phyloP scores from a whole-genome alignment of 2,888 invertebrate species.

The Drosophila subquinaria region DNA sequence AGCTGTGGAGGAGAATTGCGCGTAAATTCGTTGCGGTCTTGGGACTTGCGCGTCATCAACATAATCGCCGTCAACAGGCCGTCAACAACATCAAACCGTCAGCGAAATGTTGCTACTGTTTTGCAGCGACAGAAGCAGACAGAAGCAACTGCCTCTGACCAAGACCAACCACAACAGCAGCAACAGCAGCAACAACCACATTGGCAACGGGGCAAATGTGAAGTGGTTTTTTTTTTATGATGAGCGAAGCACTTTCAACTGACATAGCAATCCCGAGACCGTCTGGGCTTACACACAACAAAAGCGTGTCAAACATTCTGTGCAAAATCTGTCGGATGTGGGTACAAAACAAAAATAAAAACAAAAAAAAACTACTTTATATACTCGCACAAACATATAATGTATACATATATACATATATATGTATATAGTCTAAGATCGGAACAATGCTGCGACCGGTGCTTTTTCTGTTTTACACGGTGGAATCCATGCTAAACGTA shows the following conservation, averaged over 20 bases:
- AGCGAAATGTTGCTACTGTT: slow-evolving; percentile 78
- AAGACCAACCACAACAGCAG: slow-evolving; percentile 29
- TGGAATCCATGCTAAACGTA: slow-evolving; percentile 40
- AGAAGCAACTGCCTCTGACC: slow-evolving; percentile 35
- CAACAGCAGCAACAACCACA: slow-evolving; percentile 53
- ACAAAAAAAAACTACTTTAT: slow-evolving; percentile 2
- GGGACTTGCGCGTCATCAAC: slow-evolving; percentile 73
- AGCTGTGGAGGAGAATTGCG: slow-evolving; percentile 75
- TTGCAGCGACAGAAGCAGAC: slow-evolving; percentile 48
- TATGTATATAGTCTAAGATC: background rate
- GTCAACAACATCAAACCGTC: slow-evolving; percentile 80
- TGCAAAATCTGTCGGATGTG: slow-evolving; percentile 47
- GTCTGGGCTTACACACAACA: slow-evolving; percentile 51
- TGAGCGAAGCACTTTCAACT: slow-evolving; percentile 68
- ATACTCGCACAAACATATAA: background rate
- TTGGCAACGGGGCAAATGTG: slow-evolving; percentile 62
- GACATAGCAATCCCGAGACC: slow-evolving; percentile 41
- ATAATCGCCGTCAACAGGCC: slow-evolving; percentile 80
- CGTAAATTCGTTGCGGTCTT: slow-evolving; percentile 79
- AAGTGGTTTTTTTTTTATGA: slow-evolving; percentile 68
- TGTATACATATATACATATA: slow-evolving; percentile 1
- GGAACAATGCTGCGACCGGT: slow-evolving; percentile 38
- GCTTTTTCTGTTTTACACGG: slow-evolving; percentile 51
- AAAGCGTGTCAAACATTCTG: slow-evolving; percentile 69
- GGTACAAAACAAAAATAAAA: slow-evolving; percentile 6